Base-by-base conservation (phyloP, 2,797 vertebrate species). In the Australoheros facetus region DNA sequence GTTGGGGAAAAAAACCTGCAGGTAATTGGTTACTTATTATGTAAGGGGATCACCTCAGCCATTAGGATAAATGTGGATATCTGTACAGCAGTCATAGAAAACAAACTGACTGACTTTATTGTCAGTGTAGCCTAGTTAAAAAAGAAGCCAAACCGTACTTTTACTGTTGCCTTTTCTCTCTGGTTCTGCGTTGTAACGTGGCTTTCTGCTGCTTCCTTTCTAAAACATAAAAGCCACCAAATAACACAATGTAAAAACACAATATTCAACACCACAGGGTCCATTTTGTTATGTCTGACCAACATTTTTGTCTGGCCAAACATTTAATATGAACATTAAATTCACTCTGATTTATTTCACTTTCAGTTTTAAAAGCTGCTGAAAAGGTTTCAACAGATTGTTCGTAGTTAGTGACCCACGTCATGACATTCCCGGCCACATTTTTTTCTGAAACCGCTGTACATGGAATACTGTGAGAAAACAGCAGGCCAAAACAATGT, bases 351-450 rank as follows among this genome's bases (percentile, higher is more conserved):
- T 87, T 89, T 86, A 91, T 90, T 87, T 89, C 57, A 72, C 48
- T 42, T 75, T 79, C 64, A 64, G 66, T 45, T 71, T 51, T 19
- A 34, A 58, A 83, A 81, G 71, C 74, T 85, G 86, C 73, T 88
- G 83, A 85, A 84, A 88, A 85, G 81, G 71, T 87, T 90, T 92
- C 85, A 85, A 70, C 83, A 86, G 89, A 89, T 87, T 90, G 83
- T 87, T 91, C 85, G 23, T 57, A 59, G 85, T 56, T 71, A 54
- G 51, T 88, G 84, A 94, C 87, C 90, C 85, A 83, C 70, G 57
- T 73, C 82, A 16, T 87, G 42, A 81, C 81, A 84, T 79, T 86
- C 70, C 60, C 54, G 23, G 77, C 86, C 72, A 34, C 53, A 30
- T 73, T 82, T 83, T 84, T 80, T 66, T 6, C 53, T 53, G 3